Percentiles rank a stretch among this genome's conserved stretches.
These are phyloP conservation scores for Merops nubicus DNA, from an alignment of 2,113 vertebrate genomes.

Conservation along the genomic window DNA sequence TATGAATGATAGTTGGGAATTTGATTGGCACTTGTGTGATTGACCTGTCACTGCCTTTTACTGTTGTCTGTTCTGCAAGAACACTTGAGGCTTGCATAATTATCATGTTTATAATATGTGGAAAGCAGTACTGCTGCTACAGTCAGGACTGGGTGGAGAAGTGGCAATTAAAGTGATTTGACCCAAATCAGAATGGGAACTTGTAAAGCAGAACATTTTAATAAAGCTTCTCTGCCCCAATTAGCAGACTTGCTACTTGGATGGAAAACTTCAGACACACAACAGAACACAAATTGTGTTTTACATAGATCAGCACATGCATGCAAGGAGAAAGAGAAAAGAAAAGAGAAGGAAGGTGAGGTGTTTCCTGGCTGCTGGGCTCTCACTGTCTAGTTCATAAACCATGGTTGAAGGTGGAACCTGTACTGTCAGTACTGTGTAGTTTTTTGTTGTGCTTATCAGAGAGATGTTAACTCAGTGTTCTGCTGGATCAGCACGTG, in stretches of 20 bases:
- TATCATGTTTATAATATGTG: neutral
- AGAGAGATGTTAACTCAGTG: neutral
- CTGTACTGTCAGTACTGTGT: neutral
- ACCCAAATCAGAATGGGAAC: neutral
- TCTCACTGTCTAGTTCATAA: neutral
- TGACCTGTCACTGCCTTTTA: neutral
- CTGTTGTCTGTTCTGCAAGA: neutral
- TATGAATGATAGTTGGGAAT: neutral
- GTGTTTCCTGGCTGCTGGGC: neutral
- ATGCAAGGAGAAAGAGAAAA: neutral
- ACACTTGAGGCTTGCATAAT: neutral
- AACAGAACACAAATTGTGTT: neutral
- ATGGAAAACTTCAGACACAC: neutral
- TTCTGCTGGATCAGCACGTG: too few relatives aligned
- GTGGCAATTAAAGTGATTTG: neutral
- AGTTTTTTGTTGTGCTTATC: neutral
- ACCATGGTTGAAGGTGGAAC: neutral
- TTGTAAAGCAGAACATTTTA: neutral
- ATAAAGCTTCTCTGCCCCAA: neutral
- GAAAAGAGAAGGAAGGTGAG: accelerated
- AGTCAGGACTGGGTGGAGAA: neutral
- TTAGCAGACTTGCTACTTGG: neutral
- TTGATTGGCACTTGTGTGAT: neutral
- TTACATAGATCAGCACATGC: neutral
- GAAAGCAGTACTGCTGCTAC: neutral